Base-by-base conservation (phyloP, 2,113 vertebrate species). In the Phainopepla nitens region DNA sequence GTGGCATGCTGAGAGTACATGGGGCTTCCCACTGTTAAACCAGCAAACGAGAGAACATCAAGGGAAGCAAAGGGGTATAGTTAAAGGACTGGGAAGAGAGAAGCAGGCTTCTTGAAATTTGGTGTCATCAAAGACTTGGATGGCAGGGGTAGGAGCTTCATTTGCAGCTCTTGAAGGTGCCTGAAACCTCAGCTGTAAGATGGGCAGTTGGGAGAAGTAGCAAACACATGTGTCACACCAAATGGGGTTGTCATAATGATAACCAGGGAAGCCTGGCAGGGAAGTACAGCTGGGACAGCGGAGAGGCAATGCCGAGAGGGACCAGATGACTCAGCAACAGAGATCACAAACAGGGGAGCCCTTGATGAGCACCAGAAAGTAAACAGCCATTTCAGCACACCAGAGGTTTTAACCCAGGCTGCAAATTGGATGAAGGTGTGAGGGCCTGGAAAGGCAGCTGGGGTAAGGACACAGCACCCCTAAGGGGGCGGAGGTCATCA, bases 261-360 rank as follows among this genome's bases (percentile, higher is more conserved):
- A 83, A 89, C 60, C 42, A 29, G 60, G 42, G 54, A 81, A 84
- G 88, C 54, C 79, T 11, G 5, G 57, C 80, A 83, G 60, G 66
- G 47, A 75, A 29, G 6, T 68, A 35, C 35, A 66, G 47, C 64
- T 62, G 33, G 64, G 76, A 24, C 47, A 92, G 68, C 90, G 45
- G 68, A 96, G 13, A 92, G 80, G 93, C 82, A 78, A 87, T 75
- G 86, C 80, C 47, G 0, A 64, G 91, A 81, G 91, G 68, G 24
- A 87, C 27, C 24, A 41, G 4, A 4, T 95, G 91, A 96, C 65
- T 95, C 83, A 89, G 77, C 64, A 90, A 28, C 33, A 44, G 76
- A 94, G 89, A 97, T 91, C 57, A 93, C 89, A 96, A 77, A 77
- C 72, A 75, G 51, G 70, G 72, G 44, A 93, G 49, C n/a, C 44